Evolutionary conservation across 1,140 invertebrate species (phyloP).

Genomic region (Drosophila lini): DNA sequence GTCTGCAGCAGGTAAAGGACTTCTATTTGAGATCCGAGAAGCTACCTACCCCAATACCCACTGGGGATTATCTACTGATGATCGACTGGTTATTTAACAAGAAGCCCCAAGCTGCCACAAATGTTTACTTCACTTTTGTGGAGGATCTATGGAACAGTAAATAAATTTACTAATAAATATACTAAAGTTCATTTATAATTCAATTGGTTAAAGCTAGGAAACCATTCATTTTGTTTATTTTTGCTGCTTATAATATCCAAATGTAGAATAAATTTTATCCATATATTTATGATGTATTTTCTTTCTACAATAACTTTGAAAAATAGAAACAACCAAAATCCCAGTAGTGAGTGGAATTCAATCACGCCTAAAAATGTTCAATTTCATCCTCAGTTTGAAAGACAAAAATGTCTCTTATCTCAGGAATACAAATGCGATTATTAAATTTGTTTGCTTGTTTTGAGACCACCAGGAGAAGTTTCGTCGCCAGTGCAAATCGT

Average conservation of each 20-base stretch:
- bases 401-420: constrained; percentile 12
- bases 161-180: background rate
- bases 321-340: background rate
- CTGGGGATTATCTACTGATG: constrained; percentile 50
- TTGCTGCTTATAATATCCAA: no score
- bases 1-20: constrained; percentile 48
- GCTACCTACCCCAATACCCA: constrained; percentile 45
- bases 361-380: background rate
- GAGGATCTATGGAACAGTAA: constrained; percentile 35
- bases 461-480: constrained; percentile 29
- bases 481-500: background rate
- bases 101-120: constrained; percentile 41
- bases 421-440: constrained; percentile 38
- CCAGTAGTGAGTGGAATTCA: background rate
- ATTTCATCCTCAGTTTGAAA: background rate
- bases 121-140: constrained; percentile 52
- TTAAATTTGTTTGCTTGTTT: constrained; percentile 31
- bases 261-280: background rate
- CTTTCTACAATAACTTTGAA: background rate
- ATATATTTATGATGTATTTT: background rate
- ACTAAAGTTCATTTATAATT: background rate
- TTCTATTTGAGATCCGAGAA: constrained; percentile 49
- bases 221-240: background rate
- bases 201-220: background rate
- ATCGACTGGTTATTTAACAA: constrained; percentile 50